Base-by-base conservation (phyloP, 2,797 vertebrate genomes). In the Dromococcyx pavoninus region DNA sequence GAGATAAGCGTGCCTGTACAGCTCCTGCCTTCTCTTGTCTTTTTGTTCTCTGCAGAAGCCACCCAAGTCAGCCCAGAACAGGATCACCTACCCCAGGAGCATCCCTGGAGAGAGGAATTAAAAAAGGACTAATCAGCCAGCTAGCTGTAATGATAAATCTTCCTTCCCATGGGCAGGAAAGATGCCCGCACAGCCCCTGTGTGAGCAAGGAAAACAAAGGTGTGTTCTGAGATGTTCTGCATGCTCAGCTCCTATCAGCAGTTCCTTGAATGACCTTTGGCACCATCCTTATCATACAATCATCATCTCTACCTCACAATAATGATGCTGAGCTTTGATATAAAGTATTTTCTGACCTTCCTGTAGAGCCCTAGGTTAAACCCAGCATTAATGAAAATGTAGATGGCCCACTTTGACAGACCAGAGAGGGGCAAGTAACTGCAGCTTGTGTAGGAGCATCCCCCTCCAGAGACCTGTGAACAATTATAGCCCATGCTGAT, bases 1-100 rank as follows among this genome's bases (percentile, higher is more conserved):
- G 46, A 44, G 39, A n/a, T n/a, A n/a, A 83, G 17, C 0, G 0
- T 17, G n/a, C 46, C 67, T 19, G 27, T 8, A 5, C 5, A 44
- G 17, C 43, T 73, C 23, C 48, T 72, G n/a, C 24, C 30, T 62
- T 61, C 56, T 71, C 64, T 60, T 43, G 35, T 23, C 48, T 65
- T 89, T 56, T 22, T 66, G 41, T 60, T 43, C 25, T 37, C 21
- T 10, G 8, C 44, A 50, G 18, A 50, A 86, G 58, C 30, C 75
- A 70, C 17, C 37, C 22, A 27, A 37, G 24, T 35, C 35, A 64
- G n/a, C 24, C 69, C 39, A n/a, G 86, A 88, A 11, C 25, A 60
- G 50, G 8, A 35, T 71, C 30, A 25, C 39, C 43, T 57, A 13
- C 18, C 35, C 22, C 43, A 72, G 69, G 30, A 79, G 15, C 13